Conservation (phyloP, 2,888 invertebrate species). For the Spilosoma lubricipeda region DNA sequence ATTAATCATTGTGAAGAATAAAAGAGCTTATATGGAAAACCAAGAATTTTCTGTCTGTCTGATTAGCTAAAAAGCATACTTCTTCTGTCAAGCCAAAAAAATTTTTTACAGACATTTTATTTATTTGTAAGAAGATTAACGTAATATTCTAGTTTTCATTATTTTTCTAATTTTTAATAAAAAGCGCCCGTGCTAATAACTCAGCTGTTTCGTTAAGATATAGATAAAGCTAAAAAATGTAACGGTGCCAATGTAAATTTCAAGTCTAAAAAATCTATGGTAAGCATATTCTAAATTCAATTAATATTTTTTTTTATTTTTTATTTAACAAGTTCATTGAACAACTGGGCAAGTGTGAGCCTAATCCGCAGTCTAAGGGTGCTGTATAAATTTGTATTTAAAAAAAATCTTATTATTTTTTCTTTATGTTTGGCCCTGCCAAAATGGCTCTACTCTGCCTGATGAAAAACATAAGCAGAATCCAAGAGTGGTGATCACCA, state of each 20-base stretch:
- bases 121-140: too few relatives aligned
- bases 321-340: not conserved
- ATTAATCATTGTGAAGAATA: not conserved
- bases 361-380: not conserved
- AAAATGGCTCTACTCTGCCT: too few relatives aligned
- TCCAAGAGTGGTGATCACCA: too few relatives aligned
- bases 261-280: not conserved
- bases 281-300: not conserved
- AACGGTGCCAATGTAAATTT: too few relatives aligned
- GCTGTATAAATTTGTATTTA: not conserved
- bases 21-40: too few relatives aligned
- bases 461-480: too few relatives aligned
- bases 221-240: not conserved
- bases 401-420: too few relatives aligned
- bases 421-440: too few relatives aligned
- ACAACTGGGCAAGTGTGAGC: not conserved
- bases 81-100: too few relatives aligned
- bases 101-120: too few relatives aligned
- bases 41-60: not conserved
- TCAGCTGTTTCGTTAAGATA: not conserved
- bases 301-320: not conserved
- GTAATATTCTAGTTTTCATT: not conserved
- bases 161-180: not conserved
- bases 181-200: not conserved
- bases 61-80: too few relatives aligned